Evolutionary conservation across 2,888 invertebrate genomes (phyloP).

Genomic region (Pantelozetes paolii): DNA sequence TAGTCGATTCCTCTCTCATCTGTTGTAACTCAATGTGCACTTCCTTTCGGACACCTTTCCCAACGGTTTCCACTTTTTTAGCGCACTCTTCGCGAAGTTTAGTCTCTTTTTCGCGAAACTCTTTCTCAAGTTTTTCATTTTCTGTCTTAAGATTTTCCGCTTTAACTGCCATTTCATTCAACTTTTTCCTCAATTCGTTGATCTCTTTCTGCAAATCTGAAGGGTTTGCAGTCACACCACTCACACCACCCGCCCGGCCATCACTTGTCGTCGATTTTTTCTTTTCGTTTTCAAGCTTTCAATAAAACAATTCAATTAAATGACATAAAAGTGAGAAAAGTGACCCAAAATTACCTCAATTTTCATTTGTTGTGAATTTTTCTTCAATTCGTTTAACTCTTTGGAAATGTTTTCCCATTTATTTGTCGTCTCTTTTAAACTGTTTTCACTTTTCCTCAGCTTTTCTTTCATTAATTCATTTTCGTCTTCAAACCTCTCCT

Average conservation of each 20-base stretch:
- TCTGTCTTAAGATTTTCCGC: constrained; percentile 45
- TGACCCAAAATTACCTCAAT: constrained; percentile 44
- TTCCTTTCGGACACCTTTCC: constrained; percentile 55
- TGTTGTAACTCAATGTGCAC: constrained; percentile 48
- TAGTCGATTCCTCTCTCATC: constrained; percentile 48
- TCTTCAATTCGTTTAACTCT: constrained; percentile 45
- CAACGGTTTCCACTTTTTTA: constrained; percentile 60
- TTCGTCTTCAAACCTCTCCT: constrained; percentile 45
- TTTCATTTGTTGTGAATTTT: constrained; percentile 45
- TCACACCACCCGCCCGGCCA: not conserved
- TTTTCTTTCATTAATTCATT: constrained; percentile 65
- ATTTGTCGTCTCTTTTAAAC: constrained; percentile 61
- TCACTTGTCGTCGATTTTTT: constrained; percentile 24
- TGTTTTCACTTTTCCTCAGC: constrained; percentile 65
- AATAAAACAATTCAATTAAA: not conserved
- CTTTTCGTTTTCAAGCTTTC: constrained; percentile 34
- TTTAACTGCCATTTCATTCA: constrained; percentile 47
- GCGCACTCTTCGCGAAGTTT: constrained; percentile 47
- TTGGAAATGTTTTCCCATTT: constrained; percentile 54
- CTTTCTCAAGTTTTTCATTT: constrained; percentile 43
- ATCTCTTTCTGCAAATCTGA: constrained; percentile 42
- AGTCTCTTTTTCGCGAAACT: constrained; percentile 45
- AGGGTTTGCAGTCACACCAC: not conserved
- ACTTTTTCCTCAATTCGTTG: constrained; percentile 50
- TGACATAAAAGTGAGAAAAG: too few relatives aligned